Percentiles rank a stretch among this genome's conserved stretches.
These are phyloP conservation scores for Congeria kusceri DNA, from an alignment of 2,888 invertebrate genomes.

Conservation along the genomic window DNA sequence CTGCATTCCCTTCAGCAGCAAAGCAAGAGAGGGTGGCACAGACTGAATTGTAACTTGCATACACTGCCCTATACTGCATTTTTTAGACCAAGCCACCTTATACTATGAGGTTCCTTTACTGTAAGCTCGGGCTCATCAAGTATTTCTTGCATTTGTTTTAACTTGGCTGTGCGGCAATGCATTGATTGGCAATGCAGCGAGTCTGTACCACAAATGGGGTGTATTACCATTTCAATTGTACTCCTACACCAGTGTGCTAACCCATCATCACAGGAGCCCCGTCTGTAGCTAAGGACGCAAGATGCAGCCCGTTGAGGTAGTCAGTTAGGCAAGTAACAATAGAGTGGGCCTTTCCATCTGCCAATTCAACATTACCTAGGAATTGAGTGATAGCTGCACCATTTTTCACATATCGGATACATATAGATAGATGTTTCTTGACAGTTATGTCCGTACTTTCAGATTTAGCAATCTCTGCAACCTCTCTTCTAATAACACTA, in stretches of 20 bases:
- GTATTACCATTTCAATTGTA: conserved; percentile 20
- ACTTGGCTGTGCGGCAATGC: conserved; percentile 10
- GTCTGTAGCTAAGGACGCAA: conserved; percentile 33
- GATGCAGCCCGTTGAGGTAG: no score
- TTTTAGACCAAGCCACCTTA: conserved; percentile 37
- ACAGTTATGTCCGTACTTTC: conserved; percentile 51
- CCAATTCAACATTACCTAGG: conserved; percentile 35
- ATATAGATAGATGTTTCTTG: conserved; percentile 38
- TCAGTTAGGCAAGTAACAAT: no score
- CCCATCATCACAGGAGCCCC: conserved; percentile 33
- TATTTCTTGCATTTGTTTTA: conserved; percentile 39
- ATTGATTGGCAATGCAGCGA: conserved; percentile 26
- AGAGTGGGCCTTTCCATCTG: conserved; percentile 42
- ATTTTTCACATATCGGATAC: conserved; percentile 45
- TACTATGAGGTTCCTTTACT: conserved; percentile 35
- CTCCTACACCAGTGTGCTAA: conserved; percentile 24
- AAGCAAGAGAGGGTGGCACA: conserved; percentile 27
- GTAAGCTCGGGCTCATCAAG: conserved; percentile 37
- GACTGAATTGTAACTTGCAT: conserved; percentile 30
- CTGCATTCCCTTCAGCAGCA: conserved; percentile 26
- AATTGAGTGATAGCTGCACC: conserved; percentile 40
- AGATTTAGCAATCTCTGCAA: conserved; percentile 28
- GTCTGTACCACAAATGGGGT: conserved; percentile 24
- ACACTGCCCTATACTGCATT: no score
- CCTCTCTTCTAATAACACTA: conserved; percentile 5